Evolutionary conservation across 1,140 invertebrate species (phyloP).

Genomic region (Harpegnathos saltator): DNA sequence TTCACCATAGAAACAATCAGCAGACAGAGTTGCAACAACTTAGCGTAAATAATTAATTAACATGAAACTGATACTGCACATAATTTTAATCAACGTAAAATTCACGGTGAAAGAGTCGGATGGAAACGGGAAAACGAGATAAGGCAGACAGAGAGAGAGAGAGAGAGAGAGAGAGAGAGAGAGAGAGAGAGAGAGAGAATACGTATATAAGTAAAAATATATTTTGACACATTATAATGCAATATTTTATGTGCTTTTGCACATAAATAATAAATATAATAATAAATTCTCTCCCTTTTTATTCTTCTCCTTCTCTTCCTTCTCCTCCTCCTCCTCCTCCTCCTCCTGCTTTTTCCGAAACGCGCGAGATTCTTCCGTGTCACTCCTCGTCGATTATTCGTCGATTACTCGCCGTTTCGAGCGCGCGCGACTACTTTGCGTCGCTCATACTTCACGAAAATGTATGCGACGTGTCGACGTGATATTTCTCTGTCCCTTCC

Average conservation of each 20-base stretch:
- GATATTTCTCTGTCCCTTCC: slow-evolving; percentile 72
- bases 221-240: slow-evolving; percentile 37
- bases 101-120: not conserved
- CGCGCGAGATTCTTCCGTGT: slow-evolving; percentile 41
- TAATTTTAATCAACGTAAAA: slow-evolving; percentile 5
- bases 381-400: slow-evolving; percentile 53
- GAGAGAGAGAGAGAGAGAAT: too few relatives aligned
- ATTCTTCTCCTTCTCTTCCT: too few relatives aligned
- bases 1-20: slow-evolving; percentile 6
- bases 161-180: too few relatives aligned
- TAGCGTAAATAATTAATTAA: too few relatives aligned
- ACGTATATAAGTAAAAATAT: too few relatives aligned
- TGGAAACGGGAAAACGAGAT: not conserved
- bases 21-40: too few relatives aligned
- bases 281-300: too few relatives aligned
- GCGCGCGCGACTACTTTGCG: slow-evolving; percentile 23
- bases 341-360: not conserved
- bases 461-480: slow-evolving; percentile 60
- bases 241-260: slow-evolving; percentile 19
- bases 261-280: too few relatives aligned
- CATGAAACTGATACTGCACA: too few relatives aligned
- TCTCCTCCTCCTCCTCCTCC: not conserved
- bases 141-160: not conserved
- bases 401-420: slow-evolving; percentile 14
- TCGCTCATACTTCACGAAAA: slow-evolving; percentile 58